A percentile compares a stretch with the other conserved stretches of the same genome.
Conservation (phyloP, 2,797 vertebrate genomes). For the Remorina albescens region DNA sequence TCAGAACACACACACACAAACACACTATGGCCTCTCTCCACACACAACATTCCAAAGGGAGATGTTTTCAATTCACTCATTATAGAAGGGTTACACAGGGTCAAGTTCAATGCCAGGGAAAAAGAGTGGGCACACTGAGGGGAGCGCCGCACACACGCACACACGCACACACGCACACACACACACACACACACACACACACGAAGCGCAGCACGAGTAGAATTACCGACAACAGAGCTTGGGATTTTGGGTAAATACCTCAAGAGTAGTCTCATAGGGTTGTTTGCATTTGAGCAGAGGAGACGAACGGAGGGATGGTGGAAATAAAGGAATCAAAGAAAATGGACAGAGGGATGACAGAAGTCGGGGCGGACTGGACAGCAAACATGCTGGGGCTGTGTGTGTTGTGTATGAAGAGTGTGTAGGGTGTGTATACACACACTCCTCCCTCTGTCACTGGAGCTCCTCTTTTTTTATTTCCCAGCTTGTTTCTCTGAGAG, state of each 20-base stretch:
- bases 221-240: conserved; percentile 53
- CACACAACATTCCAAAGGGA: conserved; percentile 96
- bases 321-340: conserved; percentile 61
- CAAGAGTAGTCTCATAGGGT: conserved; percentile 92
- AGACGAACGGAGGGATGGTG: conserved; percentile 22
- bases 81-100: conserved; percentile 93
- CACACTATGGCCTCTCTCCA: conserved; percentile 85
- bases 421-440: neutral
- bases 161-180: conserved; percentile 7
- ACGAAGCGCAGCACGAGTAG: conserved; percentile 51
- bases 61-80: conserved; percentile 99
- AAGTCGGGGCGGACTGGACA: conserved; percentile 44
- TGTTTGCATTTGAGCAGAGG: conserved; percentile 90
- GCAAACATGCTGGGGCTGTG: conserved; percentile 78
- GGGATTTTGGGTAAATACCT: conserved; percentile 91
- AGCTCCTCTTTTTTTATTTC: too few species aligned
- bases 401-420: too few species aligned
- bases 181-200: conserved; percentile 13
- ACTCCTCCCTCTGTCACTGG: too few species aligned
- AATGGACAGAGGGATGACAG: conserved; percentile 79
- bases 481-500: too few species aligned
- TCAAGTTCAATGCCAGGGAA: conserved; percentile 99
- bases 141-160: conserved; percentile 81
- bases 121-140: conserved; percentile 85
- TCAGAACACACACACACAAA: conserved; percentile 71